A percentile compares a stretch with the other conserved stretches of the same genome.
Evolutionary conservation across 2,113 vertebrate genomes (phyloP).

Genomic region (Probosciger aterrimus): DNA sequence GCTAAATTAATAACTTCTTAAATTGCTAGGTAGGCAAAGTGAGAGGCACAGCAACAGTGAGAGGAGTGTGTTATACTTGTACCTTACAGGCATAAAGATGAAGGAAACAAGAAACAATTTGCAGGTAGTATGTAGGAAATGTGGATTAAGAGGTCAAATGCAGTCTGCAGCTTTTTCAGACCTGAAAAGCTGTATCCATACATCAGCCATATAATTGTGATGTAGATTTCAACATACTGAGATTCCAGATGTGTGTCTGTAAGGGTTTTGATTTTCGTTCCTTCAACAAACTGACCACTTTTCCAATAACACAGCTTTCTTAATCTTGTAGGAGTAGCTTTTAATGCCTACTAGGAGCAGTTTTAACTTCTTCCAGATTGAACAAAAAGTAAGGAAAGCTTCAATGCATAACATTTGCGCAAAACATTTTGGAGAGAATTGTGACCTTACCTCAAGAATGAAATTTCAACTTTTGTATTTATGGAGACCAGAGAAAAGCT

Average conservation of each 20-base stretch:
- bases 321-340: background rate
- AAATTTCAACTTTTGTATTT: background rate
- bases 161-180: background rate
- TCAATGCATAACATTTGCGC: background rate
- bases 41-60: background rate
- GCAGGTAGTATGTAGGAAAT: background rate
- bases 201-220: background rate
- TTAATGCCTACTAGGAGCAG: background rate
- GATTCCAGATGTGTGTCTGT: background rate
- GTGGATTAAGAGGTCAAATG: background rate
- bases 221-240: background rate
- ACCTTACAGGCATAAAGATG: background rate
- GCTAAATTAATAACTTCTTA: constrained; percentile 3
- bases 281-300: background rate
- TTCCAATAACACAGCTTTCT: background rate
- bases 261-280: background rate
- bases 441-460: background rate
- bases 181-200: background rate
- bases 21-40: background rate
- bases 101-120: background rate
- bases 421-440: background rate
- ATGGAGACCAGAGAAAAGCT: background rate
- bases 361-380: background rate
- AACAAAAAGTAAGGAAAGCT: background rate
- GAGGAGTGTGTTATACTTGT: background rate